These are phyloP conservation scores for Clavelina lepadiformis DNA, from an alignment of 23 tunicate species.

Conservation along the genomic window DNA sequence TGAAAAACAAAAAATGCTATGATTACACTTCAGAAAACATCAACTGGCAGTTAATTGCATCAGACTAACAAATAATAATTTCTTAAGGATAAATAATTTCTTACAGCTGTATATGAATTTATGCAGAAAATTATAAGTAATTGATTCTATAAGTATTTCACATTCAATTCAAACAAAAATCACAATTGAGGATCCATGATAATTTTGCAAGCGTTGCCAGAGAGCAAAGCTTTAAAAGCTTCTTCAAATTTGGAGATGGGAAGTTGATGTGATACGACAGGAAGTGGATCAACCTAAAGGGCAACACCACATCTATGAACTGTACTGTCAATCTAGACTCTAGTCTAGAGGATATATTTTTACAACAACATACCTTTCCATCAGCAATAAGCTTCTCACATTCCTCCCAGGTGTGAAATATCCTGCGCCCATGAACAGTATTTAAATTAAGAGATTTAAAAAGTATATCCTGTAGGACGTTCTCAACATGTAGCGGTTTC, in stretches of 20 bases:
- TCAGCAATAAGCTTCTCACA: constrained; percentile 82
- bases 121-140: no score
- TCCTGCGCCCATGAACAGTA: constrained; percentile 94
- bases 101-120: no score
- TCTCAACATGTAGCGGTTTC: constrained; percentile 72
- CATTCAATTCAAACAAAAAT: no score
- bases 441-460: constrained; percentile 77
- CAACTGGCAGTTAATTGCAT: no score
- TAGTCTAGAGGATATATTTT: background rate
- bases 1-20: no score
- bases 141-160: no score
- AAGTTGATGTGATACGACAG: constrained; percentile 72
- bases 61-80: no score
- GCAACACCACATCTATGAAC: no score
- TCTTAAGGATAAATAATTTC: no score
- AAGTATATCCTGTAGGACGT: constrained; percentile 80
- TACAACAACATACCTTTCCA: constrained; percentile 25
- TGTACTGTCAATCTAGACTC: no score
- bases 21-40: no score
- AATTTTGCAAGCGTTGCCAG: constrained; percentile 84
- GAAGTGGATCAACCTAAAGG: constrained; percentile 53
- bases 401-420: constrained; percentile 95
- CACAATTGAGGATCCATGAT: constrained; percentile 69
- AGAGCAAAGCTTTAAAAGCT: constrained; percentile 65
- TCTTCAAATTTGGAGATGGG: constrained; percentile 54